Conservation (phyloP, 2,888 invertebrate species). For the Cosmia trapezina region DNA sequence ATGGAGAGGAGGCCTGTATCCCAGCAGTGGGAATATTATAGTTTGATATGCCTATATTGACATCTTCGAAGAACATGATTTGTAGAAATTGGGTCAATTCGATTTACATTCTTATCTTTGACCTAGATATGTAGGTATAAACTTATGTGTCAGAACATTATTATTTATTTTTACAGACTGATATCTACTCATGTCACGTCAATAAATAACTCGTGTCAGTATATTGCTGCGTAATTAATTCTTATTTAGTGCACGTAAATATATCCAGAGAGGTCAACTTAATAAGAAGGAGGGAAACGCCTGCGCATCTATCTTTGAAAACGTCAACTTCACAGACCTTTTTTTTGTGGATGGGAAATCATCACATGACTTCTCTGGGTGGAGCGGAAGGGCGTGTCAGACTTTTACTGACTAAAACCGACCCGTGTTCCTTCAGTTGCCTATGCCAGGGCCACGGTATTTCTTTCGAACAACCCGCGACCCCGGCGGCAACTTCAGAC, state of each 20-base stretch:
- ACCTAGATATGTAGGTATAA: constrained; percentile 34
- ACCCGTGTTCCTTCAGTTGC: no score
- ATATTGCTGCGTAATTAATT: constrained; percentile 14
- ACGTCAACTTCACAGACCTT: no score
- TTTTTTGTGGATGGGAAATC: no score
- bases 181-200: constrained; percentile 23
- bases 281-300: background rate
- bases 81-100: constrained; percentile 36
- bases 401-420: no score
- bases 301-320: background rate
- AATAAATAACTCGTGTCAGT: constrained; percentile 13
- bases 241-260: background rate
- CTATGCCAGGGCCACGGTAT: no score
- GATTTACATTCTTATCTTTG: constrained; percentile 57
- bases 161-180: constrained; percentile 49
- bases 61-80: constrained; percentile 21
- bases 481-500: no score
- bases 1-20: no score
- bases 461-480: no score
- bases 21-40: no score
- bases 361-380: no score
- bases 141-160: constrained; percentile 40
- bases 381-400: no score
- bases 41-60: no score
- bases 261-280: background rate